Percentiles rank a stretch among this genome's conserved stretches.
These are phyloP conservation scores for Pogona vitticeps DNA, from an alignment of 2,113 vertebrate species.

Conservation along the genomic window DNA sequence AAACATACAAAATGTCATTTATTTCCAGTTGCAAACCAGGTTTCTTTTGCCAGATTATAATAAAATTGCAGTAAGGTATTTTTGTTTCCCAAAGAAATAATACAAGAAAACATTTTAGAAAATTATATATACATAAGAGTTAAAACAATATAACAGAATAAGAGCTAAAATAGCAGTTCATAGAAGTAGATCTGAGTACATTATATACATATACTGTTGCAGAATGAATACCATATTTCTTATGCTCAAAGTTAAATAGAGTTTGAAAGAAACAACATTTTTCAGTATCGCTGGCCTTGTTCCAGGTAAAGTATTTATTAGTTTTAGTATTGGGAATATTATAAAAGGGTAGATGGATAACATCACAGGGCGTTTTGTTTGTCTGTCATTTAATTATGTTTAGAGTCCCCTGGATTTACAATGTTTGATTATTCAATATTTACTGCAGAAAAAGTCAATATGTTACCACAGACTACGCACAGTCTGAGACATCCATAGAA, in stretches of 20 bases:
- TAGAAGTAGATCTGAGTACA: conserved; percentile 34
- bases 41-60: conserved; percentile 65
- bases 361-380: neutral
- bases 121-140: conserved; percentile 76
- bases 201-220: conserved; percentile 12
- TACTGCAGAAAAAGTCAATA: conserved; percentile 22
- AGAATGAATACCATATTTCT: conserved; percentile 15
- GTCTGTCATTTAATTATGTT: conserved; percentile 12
- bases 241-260: neutral
- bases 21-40: conserved; percentile 70
- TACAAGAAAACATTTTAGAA: conserved; percentile 73
- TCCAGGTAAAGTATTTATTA: conserved; percentile 11
- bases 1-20: conserved; percentile 68
- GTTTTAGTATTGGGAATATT: neutral
- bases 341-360: conserved; percentile 5
- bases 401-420: conserved; percentile 19
- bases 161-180: conserved; percentile 54
- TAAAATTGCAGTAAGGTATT: conserved; percentile 75
- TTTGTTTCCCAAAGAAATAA: conserved; percentile 66
- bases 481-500: neutral
- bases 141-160: conserved; percentile 70
- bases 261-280: conserved; percentile 6
- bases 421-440: conserved; percentile 25
- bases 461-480: conserved; percentile 3
- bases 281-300: conserved; percentile 24